Base-by-base conservation (phyloP, 2,888 invertebrate species). In the Teleiodes luculella region DNA sequence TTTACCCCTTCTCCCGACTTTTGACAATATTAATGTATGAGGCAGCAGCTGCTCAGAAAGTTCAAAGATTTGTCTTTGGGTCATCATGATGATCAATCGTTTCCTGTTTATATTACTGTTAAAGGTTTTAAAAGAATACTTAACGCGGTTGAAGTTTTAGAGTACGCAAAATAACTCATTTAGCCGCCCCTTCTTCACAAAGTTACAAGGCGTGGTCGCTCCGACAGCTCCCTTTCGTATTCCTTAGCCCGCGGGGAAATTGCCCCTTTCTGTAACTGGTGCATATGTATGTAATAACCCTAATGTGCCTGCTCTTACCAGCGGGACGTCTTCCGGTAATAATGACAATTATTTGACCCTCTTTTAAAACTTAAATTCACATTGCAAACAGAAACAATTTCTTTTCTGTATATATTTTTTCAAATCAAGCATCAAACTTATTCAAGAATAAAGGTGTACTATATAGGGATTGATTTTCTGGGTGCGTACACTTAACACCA, bases 241-340 rank as follows among this genome's bases (percentile, higher is more conserved):
- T 74, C 70, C 73, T 74, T 72, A 63, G 74, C 79, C 76, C 66
- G 77, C 76, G 76, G 77, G 75, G 74, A 82, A 83, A 82, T 83
- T 79, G 76, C 80, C 86, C 83, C 83, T 78, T 77, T 77, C 72
- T 67, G 74, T 80, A 79, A 80, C 80, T 76, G 76, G 74, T 76
- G 77, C 82, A 78, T 78, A 77, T 78, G 75, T 78, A 74, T 68
- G 73, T 77, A 79, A 77, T 79, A 74, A 76, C 77, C 65, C 66
- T 76, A 78, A 79, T 79, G 72, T 65, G 71, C 70, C 62, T 68
- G 74, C 70, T 66, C 67, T 68, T 64, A 78, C 54, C 82, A 73
- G 79, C 83, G 75, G 79, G 83, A 80, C 76, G 78, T 81, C 83
- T 84, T 83, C 83, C 84, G 80, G 79, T 65, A 58, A 66, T 66